Conservation (phyloP, 2,113 vertebrate genomes). For the Puffinus mauretanicus region DNA sequence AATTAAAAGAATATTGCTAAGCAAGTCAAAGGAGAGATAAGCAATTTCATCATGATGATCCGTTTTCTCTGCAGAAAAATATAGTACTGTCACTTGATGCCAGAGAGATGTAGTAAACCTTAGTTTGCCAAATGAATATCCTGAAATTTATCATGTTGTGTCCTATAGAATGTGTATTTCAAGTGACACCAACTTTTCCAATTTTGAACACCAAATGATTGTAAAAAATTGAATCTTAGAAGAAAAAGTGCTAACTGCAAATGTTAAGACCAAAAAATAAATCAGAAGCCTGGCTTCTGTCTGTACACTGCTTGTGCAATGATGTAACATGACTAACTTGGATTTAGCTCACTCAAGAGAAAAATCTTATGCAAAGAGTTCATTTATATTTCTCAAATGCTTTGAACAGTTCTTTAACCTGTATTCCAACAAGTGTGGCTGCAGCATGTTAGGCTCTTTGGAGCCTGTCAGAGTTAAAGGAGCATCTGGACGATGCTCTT, state of each 20-base stretch:
- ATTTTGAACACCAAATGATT: neutral
- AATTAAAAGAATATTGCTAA: neutral
- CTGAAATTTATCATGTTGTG: accelerated
- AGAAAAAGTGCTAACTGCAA: neutral
- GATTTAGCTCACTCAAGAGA: neutral
- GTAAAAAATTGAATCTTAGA: neutral
- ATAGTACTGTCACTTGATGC: neutral
- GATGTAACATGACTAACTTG: neutral
- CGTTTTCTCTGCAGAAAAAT: neutral
- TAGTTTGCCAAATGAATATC: neutral
- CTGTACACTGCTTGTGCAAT: neutral
- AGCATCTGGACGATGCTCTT: no score
- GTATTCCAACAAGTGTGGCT: neutral
- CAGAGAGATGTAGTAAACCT: no score
- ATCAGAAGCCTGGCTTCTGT: neutral
- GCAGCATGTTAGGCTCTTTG: neutral
- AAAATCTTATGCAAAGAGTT: neutral
- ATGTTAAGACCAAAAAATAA: neutral
- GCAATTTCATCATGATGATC: neutral
- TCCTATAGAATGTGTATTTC: neutral
- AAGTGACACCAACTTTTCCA: neutral
- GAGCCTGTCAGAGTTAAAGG: neutral
- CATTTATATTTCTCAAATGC: neutral
- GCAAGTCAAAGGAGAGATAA: neutral
- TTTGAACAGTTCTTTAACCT: neutral